Base-by-base conservation (phyloP, 2,113 vertebrate species). In the Pelobates fuscus region DNA sequence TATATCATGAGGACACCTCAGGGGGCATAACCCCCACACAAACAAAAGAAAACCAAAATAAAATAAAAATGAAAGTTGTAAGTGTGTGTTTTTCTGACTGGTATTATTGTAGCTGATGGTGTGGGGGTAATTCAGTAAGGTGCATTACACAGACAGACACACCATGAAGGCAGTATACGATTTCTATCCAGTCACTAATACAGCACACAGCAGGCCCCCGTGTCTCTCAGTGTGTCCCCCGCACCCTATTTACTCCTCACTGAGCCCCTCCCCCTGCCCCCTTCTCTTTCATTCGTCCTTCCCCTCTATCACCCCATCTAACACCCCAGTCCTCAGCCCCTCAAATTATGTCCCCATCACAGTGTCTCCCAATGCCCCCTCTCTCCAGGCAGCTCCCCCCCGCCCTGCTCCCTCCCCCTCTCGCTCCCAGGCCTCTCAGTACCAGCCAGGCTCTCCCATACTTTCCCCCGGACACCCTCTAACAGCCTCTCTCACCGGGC, bases 401-500 rank as follows among this genome's bases (percentile, higher is more conserved):
- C 11, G 21, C 29, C 24, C 25, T 20, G 43, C 49, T 41, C 52
- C 57, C 49, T 74, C 27, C 37, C 72, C 30, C 25, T 26, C 59
- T 54, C 60, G 17, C 26, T 12, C n/a, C 23, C 25, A 58, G 37
- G 57, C 27, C 54, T 37, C 54, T 26, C 30, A 41, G 32, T 26
- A 26, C 27, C 2, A 20, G 4, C 20, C 21, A 24, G 32, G 24
- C 25, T 10, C 8, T 23, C 25, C 15, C 17, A 20, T 66, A 44
- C 6, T 11, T 15, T 20, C 1, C 21, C 25, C 54, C 17, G n/a
- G 18, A 18, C 27, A 7, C n/a, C 37, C n/a, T 6, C 18, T 24
- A 14, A 15, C 20, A 2, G 17, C 66, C 61, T 24, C 37, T 46
- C 67, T 49, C 67, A 65, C 70, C 17, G 55, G 44, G 21, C 70